A percentile compares a stretch with the other conserved stretches of the same genome.
Conservation (phyloP, 1,140 invertebrate genomes). For the Aphis craccivora region DNA sequence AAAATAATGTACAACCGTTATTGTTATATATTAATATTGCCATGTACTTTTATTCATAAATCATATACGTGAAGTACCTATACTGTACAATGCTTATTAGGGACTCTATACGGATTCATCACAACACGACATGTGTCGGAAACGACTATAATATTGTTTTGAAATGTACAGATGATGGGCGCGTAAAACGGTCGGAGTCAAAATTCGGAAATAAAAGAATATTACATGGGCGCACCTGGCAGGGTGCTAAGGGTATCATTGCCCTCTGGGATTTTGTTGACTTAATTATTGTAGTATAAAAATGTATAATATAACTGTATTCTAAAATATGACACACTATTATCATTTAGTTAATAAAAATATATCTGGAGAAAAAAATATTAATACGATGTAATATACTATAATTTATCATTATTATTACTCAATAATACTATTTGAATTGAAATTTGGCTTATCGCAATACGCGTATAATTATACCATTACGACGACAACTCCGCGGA, state of each 20-base stretch:
- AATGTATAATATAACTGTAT: neutral
- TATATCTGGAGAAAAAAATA: neutral
- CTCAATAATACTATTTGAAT: neutral
- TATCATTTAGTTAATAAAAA: neutral
- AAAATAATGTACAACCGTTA: neutral
- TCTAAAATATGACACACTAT: neutral
- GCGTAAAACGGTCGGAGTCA: neutral
- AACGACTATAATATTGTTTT: neutral
- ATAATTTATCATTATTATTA: neutral
- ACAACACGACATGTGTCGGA: neutral
- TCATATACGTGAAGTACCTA: neutral
- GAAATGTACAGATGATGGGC: too few relatives aligned
- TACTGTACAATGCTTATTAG: neutral
- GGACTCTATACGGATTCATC: neutral
- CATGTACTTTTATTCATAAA: neutral
- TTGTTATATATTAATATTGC: neutral
- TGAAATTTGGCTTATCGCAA: neutral
- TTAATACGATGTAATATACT: neutral
- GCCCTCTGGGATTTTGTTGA: neutral
- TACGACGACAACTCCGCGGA: neutral
- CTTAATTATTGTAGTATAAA: neutral
- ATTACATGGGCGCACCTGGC: neutral
- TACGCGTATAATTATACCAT: neutral
- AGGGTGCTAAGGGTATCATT: neutral
- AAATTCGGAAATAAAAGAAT: neutral